Conservation (phyloP, 64 coral and sea anemone genomes). For the Montipora cactus region DNA sequence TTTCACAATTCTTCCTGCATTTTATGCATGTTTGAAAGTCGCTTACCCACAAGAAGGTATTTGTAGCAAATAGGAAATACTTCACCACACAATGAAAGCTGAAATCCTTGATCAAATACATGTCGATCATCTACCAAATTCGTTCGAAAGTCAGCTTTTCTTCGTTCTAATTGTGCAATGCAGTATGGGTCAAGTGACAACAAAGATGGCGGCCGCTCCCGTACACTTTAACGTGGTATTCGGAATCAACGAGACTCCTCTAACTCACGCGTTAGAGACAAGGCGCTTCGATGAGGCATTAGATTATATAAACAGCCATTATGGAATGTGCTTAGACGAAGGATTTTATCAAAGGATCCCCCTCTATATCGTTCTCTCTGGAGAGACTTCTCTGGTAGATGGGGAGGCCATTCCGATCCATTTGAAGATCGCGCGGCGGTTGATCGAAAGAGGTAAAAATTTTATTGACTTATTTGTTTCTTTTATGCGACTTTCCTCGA, state of each 20-base stretch:
- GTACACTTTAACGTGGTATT: conserved; percentile 84
- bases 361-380: conserved; percentile 87
- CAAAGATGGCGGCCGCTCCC: conserved; percentile 80
- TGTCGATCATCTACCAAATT: neutral
- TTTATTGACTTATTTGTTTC: neutral
- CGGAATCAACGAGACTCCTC: conserved; percentile 82
- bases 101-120: neutral
- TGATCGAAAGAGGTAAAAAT: conserved; percentile 86
- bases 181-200: neutral
- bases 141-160: neutral
- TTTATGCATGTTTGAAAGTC: too few species aligned
- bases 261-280: conserved; percentile 86
- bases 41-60: conserved; percentile 66
- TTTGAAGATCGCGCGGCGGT: conserved; percentile 76
- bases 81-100: conserved; percentile 59
- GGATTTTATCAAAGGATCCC: conserved; percentile 89
- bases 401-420: conserved; percentile 83
- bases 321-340: conserved; percentile 82
- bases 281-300: conserved; percentile 84
- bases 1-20: too few species aligned
- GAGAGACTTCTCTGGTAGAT: conserved; percentile 71
- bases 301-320: conserved; percentile 66
- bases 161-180: neutral
- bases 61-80: conserved; percentile 65
- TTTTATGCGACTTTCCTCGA: too few species aligned